Base-by-base conservation (phyloP, 2,888 invertebrate species). In the Xestia ashworthii region DNA sequence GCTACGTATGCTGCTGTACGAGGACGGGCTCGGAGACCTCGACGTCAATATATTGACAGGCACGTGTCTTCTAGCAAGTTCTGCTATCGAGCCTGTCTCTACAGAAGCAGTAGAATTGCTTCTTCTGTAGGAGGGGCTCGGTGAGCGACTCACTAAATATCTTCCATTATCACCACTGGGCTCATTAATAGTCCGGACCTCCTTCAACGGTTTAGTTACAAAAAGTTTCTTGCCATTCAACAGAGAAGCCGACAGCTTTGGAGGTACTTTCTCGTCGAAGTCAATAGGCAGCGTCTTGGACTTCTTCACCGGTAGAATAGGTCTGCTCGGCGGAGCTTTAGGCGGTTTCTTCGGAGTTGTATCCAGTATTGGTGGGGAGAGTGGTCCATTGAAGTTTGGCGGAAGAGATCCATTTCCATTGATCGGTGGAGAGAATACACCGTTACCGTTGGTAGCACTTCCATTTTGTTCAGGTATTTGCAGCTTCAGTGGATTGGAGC, bases 21-120 rank as follows among this genome's bases (percentile, higher is more conserved):
- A 95, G 5, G 95, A 95, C 19, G 97, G 97, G 91, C 97, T 97
- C 8, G 97, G 97, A 65, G 97, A 97, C 86, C 97, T 95, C 50
- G 97, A 97, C 53, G 96, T 93, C 25, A 96, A 90, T 12, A 94
- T 86, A 80, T 89, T 92, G 53, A 89, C 90, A 19, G 95, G 91
- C 41, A 93, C 93, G 89, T 97, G 97, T 74, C 96, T 93, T 83
- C 90, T 94, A 9, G 97, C 97, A 16, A 97, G 93, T 87, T 97
- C 97, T 71, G 96, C 95, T 81, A 97, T 97, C 8, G 96, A 96
- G 38, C 97, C 97, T 50, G 95, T 96, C 89, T 97, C 97, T 32
- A 97, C 95, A 12, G 95, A 94, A 71, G 93, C 92, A 38, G 92
- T 89, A 12, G 96, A 96, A 83, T 88, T 92, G 87, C 95, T 96